phyloP scores from a whole-genome alignment of 2,113 vertebrate genomes.

The Pygoscelis adeliae region DNA sequence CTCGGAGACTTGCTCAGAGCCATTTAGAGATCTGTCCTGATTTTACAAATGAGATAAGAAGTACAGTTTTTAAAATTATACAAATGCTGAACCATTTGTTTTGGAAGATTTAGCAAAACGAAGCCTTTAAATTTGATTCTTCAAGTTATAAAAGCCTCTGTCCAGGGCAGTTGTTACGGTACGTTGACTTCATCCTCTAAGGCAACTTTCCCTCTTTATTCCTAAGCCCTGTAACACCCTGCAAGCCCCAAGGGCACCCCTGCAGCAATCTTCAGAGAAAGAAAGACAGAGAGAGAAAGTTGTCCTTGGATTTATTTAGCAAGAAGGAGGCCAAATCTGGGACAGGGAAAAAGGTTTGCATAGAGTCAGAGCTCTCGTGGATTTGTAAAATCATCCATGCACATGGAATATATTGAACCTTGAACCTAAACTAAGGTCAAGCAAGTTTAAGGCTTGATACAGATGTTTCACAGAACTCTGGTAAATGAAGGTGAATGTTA shows the following conservation, averaged over 20 bases:
- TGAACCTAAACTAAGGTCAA: conserved; percentile 66
- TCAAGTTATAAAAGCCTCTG: not conserved
- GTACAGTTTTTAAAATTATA: not conserved
- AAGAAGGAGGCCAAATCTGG: conserved; percentile 33
- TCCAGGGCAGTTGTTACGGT: not conserved
- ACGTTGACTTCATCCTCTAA: not conserved
- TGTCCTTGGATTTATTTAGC: conserved; percentile 58
- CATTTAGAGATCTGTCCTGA: not conserved
- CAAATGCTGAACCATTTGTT: conserved; percentile 22
- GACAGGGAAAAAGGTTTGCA: conserved; percentile 35
- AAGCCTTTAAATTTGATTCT: conserved; percentile 3
- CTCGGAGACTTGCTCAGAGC: not conserved
- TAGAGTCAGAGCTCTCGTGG: conserved; percentile 8
- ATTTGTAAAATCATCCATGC: conserved; percentile 59
- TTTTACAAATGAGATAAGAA: conserved; percentile 36
- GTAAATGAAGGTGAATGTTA: conserved; percentile 64
- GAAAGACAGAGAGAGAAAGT: conserved; percentile 47
- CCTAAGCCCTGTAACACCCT: not conserved
- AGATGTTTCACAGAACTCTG: conserved; percentile 67
- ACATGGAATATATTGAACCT: conserved; percentile 69
- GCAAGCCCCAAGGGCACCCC: conserved; percentile 19
- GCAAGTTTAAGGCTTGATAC: conserved; percentile 65
- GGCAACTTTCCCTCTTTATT: not conserved
- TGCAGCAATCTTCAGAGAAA: conserved; percentile 38
- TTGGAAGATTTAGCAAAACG: not conserved